Conservation (phyloP, 2,797 vertebrate species). For the Pempheris klunzingeri region DNA sequence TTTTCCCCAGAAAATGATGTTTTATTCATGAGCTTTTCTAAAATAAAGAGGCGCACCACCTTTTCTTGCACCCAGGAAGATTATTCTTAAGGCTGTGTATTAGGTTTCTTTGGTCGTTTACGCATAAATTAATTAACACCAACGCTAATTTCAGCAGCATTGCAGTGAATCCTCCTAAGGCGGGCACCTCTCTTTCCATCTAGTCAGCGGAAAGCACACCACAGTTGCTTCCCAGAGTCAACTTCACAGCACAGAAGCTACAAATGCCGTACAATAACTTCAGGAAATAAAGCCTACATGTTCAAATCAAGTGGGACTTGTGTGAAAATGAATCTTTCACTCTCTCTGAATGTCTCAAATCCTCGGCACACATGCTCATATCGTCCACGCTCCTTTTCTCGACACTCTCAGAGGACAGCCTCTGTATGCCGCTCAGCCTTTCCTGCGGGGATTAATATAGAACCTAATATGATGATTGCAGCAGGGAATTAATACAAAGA, state of each 20-base stretch:
- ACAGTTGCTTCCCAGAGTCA: slow-evolving; percentile 49
- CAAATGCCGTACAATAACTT: slow-evolving; percentile 39
- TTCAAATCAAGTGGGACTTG: slow-evolving; percentile 58
- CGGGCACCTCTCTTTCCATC: slow-evolving; percentile 70
- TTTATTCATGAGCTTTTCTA: slow-evolving; percentile 54
- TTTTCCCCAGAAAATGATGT: neutral
- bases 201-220: slow-evolving; percentile 76
- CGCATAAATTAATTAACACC: slow-evolving; percentile 75
- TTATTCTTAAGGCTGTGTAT: slow-evolving; percentile 55
- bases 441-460: slow-evolving; percentile 66
- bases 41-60: slow-evolving; percentile 39
- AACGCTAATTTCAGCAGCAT: slow-evolving; percentile 73
- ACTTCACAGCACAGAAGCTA: slow-evolving; percentile 47
- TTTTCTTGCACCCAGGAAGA: slow-evolving; percentile 39
- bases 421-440: slow-evolving; percentile 38
- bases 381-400: slow-evolving; percentile 23
- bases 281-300: slow-evolving; percentile 51
- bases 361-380: slow-evolving; percentile 28
- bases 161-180: slow-evolving; percentile 72
- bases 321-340: slow-evolving; percentile 52
- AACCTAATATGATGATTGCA: slow-evolving; percentile 65
- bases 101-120: slow-evolving; percentile 60
- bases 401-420: slow-evolving; percentile 19
- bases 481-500: slow-evolving; percentile 66
- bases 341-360: slow-evolving; percentile 40